Evolutionary conservation across 1,140 invertebrate species (phyloP).

Genomic region (Brachionus asplanchnoidis): DNA sequence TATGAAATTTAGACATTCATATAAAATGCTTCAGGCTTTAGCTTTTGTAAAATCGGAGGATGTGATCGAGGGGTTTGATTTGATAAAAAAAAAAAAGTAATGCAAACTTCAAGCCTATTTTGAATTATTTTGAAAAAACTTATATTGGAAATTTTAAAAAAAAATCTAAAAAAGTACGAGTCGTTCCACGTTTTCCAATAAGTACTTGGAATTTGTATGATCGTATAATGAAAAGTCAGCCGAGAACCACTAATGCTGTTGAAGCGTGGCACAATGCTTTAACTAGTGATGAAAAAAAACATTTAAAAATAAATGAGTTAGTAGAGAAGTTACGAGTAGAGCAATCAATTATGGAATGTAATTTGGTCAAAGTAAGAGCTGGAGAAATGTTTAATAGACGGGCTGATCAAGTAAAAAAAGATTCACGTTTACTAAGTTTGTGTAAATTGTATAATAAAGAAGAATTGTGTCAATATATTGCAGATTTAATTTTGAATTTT

Average conservation of each 20-base stretch:
- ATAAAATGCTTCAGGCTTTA: background rate
- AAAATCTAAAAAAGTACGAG: background rate
- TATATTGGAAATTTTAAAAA: background rate
- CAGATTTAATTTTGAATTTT: no score
- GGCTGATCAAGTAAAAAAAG: background rate
- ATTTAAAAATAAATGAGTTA: no score
- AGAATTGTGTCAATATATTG: no score
- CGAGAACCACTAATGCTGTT: background rate
- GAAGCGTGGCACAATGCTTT: slow-evolving; percentile 22
- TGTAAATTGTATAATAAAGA: background rate
- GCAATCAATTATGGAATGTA: background rate
- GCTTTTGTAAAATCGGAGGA: background rate
- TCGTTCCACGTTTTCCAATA: background rate
- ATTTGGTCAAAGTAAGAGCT: background rate
- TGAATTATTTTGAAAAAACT: background rate
- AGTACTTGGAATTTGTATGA: background rate
- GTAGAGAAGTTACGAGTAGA: no score
- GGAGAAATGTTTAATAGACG: background rate
- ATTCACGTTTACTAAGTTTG: background rate
- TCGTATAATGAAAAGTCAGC: background rate
- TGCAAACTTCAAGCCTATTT: background rate
- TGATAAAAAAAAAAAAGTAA: background rate
- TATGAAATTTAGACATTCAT: background rate
- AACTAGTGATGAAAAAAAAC: no score
- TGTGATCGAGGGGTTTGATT: background rate